These are phyloP conservation scores for Adineta ricciae DNA, from an alignment of 2,888 invertebrate genomes.

Conservation along the genomic window DNA sequence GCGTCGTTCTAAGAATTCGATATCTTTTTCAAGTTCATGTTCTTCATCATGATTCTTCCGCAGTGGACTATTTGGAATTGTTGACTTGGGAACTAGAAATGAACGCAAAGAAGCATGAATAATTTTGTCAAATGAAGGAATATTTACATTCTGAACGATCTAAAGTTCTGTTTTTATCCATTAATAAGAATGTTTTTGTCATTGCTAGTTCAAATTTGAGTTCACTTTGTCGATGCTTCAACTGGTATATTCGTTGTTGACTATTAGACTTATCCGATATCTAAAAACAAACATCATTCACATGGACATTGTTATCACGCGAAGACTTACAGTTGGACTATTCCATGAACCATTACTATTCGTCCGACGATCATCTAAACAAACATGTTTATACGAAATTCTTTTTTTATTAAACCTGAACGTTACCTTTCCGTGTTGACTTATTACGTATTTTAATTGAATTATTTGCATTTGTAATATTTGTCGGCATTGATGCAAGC, in stretches of 20 bases:
- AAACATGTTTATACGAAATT: too few relatives aligned
- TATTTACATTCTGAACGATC: not conserved
- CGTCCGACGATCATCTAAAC: not conserved
- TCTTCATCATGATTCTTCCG: not conserved
- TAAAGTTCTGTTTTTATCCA: not conserved
- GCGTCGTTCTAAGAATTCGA: not conserved
- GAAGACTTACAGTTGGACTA: not conserved
- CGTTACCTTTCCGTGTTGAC: not conserved
- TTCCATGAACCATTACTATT: not conserved
- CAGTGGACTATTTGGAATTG: not conserved
- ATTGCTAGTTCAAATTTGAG: not conserved
- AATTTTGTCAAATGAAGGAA: too few relatives aligned
- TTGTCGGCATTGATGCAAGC: not conserved
- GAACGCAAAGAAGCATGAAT: not conserved
- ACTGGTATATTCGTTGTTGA: not conserved
- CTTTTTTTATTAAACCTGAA: not conserved
- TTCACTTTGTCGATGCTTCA: not conserved
- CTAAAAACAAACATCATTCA: not conserved
- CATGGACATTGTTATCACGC: too few relatives aligned
- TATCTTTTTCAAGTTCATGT: not conserved
- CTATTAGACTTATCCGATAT: not conserved
- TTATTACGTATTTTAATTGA: not conserved
- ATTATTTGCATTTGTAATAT: not conserved
- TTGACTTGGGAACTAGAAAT: not conserved
- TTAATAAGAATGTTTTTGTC: not conserved